These are phyloP conservation scores for Drosophila repleta DNA, from an alignment of 1,140 invertebrate genomes.

Conservation along the genomic window DNA sequence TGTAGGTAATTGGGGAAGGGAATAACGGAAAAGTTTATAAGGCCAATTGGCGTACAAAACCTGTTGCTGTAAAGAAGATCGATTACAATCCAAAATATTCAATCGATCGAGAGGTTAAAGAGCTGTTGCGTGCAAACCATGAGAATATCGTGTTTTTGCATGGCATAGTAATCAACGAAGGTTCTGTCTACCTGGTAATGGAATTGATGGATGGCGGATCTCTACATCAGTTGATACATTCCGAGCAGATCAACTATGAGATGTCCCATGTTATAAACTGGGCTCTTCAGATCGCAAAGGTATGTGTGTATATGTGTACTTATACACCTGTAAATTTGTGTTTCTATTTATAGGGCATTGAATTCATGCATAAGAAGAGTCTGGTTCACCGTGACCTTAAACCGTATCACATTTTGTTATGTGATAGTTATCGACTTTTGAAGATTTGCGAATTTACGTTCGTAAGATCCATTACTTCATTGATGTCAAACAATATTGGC, in stretches of 20 bases:
- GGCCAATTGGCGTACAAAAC: slow-evolving; percentile 1
- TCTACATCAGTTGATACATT: slow-evolving; percentile 6
- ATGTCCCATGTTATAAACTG: slow-evolving; percentile 20
- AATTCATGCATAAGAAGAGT: slow-evolving; percentile 17
- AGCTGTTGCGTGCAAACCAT: slow-evolving; percentile 14
- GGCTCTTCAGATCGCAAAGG: slow-evolving; percentile 10
- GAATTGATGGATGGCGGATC: slow-evolving; percentile 35
- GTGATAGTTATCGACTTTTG: neutral
- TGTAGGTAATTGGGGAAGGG: slow-evolving; percentile 8
- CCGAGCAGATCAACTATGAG: neutral
- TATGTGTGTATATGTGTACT: neutral
- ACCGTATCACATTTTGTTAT: slow-evolving; percentile 14
- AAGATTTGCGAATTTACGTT: slow-evolving; percentile 31
- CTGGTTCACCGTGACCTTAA: slow-evolving; percentile 37
- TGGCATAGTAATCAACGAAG: neutral
- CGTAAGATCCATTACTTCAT: neutral
- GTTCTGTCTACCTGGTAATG: slow-evolving; percentile 28
- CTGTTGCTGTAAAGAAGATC: slow-evolving; percentile 20
- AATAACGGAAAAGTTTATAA: slow-evolving; percentile 6
- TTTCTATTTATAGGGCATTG: slow-evolving; percentile 15
- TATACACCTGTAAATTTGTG: neutral
- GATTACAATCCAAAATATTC: neutral
- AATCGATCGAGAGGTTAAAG: neutral
- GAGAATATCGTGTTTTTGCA: slow-evolving; percentile 36
- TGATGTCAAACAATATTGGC: slow-evolving; percentile 9